phyloP scores from a whole-genome alignment of 2,113 vertebrate species.

The Anhinga rufa region DNA sequence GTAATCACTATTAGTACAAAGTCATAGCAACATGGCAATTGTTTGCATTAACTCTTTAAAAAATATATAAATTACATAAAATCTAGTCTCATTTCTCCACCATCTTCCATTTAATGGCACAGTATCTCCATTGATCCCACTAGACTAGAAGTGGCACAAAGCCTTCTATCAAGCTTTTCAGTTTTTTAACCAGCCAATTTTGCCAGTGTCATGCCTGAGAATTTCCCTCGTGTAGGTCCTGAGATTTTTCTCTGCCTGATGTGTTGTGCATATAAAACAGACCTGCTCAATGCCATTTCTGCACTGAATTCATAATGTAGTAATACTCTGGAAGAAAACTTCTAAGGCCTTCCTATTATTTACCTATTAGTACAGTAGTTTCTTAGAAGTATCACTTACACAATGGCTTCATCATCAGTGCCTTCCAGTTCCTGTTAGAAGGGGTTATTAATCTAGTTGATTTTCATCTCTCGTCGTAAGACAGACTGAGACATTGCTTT shows the following conservation, averaged over 20 bases:
- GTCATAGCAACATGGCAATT: not conserved
- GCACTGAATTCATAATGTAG: not conserved
- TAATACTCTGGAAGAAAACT: not conserved
- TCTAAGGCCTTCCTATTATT: not conserved
- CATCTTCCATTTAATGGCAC: not conserved
- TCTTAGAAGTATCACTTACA: not conserved
- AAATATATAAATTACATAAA: not conserved
- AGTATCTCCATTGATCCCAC: not conserved
- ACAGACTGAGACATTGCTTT: not conserved
- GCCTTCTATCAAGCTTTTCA: not conserved
- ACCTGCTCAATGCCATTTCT: not conserved
- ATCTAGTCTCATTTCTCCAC: not conserved
- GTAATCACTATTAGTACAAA: not conserved
- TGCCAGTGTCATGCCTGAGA: fast-evolving
- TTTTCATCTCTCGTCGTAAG: not conserved
- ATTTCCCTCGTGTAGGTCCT: not conserved
- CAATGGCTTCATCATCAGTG: not conserved
- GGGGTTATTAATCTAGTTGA: not conserved
- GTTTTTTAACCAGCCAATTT: not conserved
- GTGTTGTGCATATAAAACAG: not conserved
- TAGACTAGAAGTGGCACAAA: not conserved
- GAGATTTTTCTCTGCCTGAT: not conserved
- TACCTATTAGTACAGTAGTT: not conserved
- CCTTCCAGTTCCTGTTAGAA: not conserved
- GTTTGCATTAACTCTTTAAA: not conserved